A percentile compares a stretch with the other conserved stretches of the same genome.
Conservation (phyloP, 2,113 vertebrate species). For the Solea solea region DNA sequence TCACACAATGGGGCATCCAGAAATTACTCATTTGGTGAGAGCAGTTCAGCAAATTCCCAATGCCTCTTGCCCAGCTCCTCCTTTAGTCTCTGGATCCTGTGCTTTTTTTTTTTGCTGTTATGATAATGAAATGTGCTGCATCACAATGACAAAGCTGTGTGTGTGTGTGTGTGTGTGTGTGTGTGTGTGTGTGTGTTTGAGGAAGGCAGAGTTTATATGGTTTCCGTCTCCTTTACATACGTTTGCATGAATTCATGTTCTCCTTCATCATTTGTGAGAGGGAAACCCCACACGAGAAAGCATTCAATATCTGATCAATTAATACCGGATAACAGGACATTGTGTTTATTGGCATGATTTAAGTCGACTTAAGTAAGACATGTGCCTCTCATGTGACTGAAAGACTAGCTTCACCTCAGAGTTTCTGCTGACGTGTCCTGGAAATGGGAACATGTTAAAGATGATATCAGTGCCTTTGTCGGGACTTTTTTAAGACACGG, state of each 20-base stretch:
- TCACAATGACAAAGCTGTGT: slow-evolving; percentile 59
- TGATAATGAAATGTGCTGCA: slow-evolving; percentile 58
- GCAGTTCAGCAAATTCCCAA: slow-evolving; percentile 66
- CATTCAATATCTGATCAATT: slow-evolving; percentile 30
- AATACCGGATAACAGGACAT: neutral
- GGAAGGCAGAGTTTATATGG: slow-evolving; percentile 33
- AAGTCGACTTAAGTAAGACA: slow-evolving; percentile 26
- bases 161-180: slow-evolving; percentile 30
- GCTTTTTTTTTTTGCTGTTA: slow-evolving; percentile 37
- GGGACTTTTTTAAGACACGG: slow-evolving; percentile 70
- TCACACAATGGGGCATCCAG: slow-evolving; percentile 78
- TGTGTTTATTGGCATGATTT: slow-evolving; percentile 31
- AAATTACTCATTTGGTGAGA: slow-evolving; percentile 80
- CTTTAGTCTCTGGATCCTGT: slow-evolving; percentile 24
- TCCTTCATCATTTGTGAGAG: neutral
- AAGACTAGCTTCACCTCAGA: slow-evolving; percentile 28
- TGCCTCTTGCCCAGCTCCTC: slow-evolving; percentile 54
- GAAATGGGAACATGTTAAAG: slow-evolving; percentile 76
- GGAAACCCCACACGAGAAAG: slow-evolving; percentile 13
- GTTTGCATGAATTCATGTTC: slow-evolving; percentile 32
- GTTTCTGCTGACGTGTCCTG: slow-evolving; percentile 69
- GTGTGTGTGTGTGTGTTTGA: slow-evolving; percentile 26
- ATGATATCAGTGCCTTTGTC: slow-evolving; percentile 78
- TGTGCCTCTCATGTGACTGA: slow-evolving; percentile 14
- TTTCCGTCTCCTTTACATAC: slow-evolving; percentile 22